Evolutionary conservation across 2,113 vertebrate species (phyloP), one percentile per base, ranked within the genome.

Genomic region (Embiotoca jacksoni): DNA sequence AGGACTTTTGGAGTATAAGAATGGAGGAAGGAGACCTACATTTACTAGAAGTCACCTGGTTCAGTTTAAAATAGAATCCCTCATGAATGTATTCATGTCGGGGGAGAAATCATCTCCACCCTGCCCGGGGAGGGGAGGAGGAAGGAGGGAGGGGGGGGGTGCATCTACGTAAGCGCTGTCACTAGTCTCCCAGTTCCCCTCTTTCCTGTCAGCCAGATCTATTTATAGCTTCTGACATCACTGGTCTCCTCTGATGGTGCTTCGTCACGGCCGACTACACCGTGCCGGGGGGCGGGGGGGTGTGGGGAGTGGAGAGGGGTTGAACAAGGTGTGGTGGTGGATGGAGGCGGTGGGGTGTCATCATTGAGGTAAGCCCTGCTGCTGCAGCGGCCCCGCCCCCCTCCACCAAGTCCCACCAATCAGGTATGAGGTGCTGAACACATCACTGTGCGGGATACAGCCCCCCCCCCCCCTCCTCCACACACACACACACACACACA

Each of bases 211-310:
- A 83, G 73, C 72, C 62, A 63, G 79, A 62, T 79, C 91, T 93
- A 93, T 93, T 91, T 91, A 57, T 92, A 91, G 86, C 78, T 49
- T 62, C 78, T 91, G 87, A 92, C 91, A 83, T 90, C 92, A 90
- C 75, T 49, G 83, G 78, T 80, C 78, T 82, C 81, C 78, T 89
- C 83, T 84, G 86, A 88, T 87, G 78, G 81, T 80, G 84, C 84
- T 76, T 80, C 83, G 82, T 92, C 89, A 93, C 71, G 14, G 84
- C 78, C 55, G 61, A 49, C 80, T 87, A 77, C 86, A 75, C 75
- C 1, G 62, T 73, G 88, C 61, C 36, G 16, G 63, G 56, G 58
- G 54, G 56, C 54, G n/a, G 65, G 58, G 47, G 11, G 16, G 58
- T 61, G 53, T 14, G 31, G 46, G 69, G 13, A 36, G 70, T 69